Evolutionary conservation across 2,888 invertebrate genomes (phyloP).

Genomic region (Drosophila nr. perissopoda): DNA sequence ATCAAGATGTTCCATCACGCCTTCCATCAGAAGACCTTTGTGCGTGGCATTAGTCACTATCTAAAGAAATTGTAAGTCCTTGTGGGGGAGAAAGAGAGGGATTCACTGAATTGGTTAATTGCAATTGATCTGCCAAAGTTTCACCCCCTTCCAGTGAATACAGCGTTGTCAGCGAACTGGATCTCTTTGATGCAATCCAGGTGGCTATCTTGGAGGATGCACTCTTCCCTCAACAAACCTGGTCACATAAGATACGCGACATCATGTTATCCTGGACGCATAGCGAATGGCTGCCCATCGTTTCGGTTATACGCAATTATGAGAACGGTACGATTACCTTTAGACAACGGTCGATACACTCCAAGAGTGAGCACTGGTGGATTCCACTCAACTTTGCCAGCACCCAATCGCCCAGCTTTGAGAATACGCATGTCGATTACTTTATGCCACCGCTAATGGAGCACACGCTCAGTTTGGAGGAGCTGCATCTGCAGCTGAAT

Average conservation of each 20-base stretch:
- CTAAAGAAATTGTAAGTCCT: slow-evolving; percentile 82
- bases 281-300: slow-evolving; percentile 87
- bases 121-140: slow-evolving; percentile 81
- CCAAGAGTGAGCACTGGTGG: slow-evolving; percentile 77
- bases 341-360: slow-evolving; percentile 85
- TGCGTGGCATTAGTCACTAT: slow-evolving; percentile 72
- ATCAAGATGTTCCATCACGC: slow-evolving; percentile 84
- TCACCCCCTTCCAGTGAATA: slow-evolving; percentile 79
- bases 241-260: slow-evolving; percentile 83
- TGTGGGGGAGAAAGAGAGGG: slow-evolving; percentile 3
- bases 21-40: slow-evolving; percentile 79
- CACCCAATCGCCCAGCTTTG: slow-evolving; percentile 67
- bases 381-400: slow-evolving; percentile 83
- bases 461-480: slow-evolving; percentile 64
- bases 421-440: slow-evolving; percentile 75
- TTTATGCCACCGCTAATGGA: slow-evolving; percentile 80
- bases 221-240: slow-evolving; percentile 56
- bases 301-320: slow-evolving; percentile 86
- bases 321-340: slow-evolving; percentile 85
- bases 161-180: slow-evolving; percentile 79
- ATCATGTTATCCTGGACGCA: slow-evolving; percentile 88
- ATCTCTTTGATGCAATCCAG: slow-evolving; percentile 81
- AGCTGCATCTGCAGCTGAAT: slow-evolving; percentile 68
- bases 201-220: slow-evolving; percentile 66
- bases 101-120: slow-evolving; percentile 69